Percentiles rank a stretch among this genome's conserved stretches.
Evolutionary conservation across 2,113 vertebrate genomes (phyloP).

Genomic region (Anoplopoma fimbria): DNA sequence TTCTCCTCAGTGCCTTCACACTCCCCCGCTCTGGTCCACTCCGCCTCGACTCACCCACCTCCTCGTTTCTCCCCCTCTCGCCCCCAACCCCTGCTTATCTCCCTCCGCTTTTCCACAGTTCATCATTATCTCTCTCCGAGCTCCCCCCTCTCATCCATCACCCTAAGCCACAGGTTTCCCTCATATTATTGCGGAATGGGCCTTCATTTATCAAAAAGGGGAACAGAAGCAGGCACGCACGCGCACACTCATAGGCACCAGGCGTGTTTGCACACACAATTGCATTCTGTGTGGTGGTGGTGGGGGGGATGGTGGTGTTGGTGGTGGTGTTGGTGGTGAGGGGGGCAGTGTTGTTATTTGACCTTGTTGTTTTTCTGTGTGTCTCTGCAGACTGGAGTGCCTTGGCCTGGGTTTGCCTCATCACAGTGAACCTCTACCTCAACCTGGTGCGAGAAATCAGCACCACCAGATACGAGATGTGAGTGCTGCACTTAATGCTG

Average conservation of each 20-base stretch:
- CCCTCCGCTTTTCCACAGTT: slow-evolving; percentile 77
- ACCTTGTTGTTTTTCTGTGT: slow-evolving; percentile 65
- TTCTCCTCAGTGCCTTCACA: slow-evolving; percentile 34
- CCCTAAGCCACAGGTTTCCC: slow-evolving; percentile 81
- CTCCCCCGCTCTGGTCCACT: slow-evolving; percentile 24
- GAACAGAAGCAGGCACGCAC: neutral
- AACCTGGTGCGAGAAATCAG: slow-evolving; percentile 86
- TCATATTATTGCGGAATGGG: slow-evolving; percentile 80
- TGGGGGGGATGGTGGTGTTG: neutral
- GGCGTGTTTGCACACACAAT: slow-evolving; percentile 16
- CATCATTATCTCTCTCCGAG: slow-evolving; percentile 80
- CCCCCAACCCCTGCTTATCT: slow-evolving; percentile 67
- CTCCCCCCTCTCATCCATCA: slow-evolving; percentile 80
- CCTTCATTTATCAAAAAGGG: slow-evolving; percentile 80
- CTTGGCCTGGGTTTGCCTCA: slow-evolving; percentile 88
- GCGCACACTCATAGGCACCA: no score
- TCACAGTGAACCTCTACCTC: slow-evolving; percentile 87
- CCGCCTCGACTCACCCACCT: neutral
- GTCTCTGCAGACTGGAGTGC: slow-evolving; percentile 85
- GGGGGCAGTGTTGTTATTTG: slow-evolving; percentile 60
- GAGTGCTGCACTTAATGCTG: slow-evolving; percentile 56
- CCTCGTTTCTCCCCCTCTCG: neutral
- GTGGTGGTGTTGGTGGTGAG: neutral
- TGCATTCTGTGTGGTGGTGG: slow-evolving; percentile 23
- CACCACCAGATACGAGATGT: slow-evolving; percentile 84